phyloP scores from a whole-genome alignment of 1,140 invertebrate genomes.

The Galendromus occidentalis region DNA sequence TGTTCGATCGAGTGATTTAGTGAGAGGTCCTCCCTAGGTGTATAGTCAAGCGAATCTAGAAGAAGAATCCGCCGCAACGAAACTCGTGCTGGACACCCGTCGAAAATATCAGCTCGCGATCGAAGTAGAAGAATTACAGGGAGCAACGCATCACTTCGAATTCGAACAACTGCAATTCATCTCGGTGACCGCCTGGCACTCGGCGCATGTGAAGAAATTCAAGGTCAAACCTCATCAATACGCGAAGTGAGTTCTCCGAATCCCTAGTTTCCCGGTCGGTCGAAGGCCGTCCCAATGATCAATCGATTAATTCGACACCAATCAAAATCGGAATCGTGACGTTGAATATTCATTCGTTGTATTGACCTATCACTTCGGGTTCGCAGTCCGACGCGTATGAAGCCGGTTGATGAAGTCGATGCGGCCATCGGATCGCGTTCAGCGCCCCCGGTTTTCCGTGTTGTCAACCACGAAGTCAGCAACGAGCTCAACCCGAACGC shows the following conservation, averaged over 20 bases:
- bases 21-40: too few relatives aligned
- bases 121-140: not conserved
- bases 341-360: not conserved
- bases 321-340: not conserved
- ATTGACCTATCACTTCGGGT: not conserved
- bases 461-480: not conserved
- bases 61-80: too few relatives aligned
- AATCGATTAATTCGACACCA: not conserved
- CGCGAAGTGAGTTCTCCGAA: not conserved
- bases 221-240: constrained; percentile 5
- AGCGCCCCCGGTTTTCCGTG: not conserved
- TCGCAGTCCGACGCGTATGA: not conserved
- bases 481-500: constrained; percentile 1
- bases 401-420: not conserved
- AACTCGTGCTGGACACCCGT: not conserved
- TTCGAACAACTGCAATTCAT: constrained; percentile 3
- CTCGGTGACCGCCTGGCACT: constrained; percentile 2
- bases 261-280: not conserved
- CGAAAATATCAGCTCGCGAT: constrained; percentile 2
- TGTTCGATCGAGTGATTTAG: too few relatives aligned
- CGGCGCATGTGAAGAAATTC: not conserved
- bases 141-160: not conserved
- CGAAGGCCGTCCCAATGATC: not conserved
- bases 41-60: too few relatives aligned
- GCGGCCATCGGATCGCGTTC: not conserved